Conservation (phyloP, 1,140 invertebrate species). For the Drosophila obscura region DNA sequence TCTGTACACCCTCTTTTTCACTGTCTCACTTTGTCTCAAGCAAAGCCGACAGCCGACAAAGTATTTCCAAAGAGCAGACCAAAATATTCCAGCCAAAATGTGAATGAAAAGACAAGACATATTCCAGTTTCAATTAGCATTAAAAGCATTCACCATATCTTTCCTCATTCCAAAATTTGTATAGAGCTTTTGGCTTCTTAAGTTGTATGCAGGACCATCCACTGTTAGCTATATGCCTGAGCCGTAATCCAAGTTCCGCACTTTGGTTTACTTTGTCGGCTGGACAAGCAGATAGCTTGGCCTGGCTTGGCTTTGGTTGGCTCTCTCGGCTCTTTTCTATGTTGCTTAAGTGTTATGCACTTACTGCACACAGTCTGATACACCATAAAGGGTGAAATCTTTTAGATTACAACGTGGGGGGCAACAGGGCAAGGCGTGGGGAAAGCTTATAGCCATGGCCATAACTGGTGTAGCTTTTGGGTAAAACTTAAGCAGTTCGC, state of each 20-base stretch:
- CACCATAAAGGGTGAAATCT: constrained; percentile 72
- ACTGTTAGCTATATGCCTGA: too few relatives aligned
- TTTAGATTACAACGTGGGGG: constrained; percentile 68
- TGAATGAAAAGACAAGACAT: not conserved
- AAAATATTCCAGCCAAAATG: not conserved
- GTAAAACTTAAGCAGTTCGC: constrained; percentile 75
- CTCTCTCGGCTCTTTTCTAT: constrained; percentile 53
- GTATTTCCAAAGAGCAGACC: not conserved
- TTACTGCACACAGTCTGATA: constrained; percentile 41
- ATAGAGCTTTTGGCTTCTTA: too few relatives aligned
- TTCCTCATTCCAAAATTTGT: too few relatives aligned
- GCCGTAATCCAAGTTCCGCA: constrained; percentile 4
- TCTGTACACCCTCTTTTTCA: constrained; percentile 19
- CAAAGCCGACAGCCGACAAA: constrained; percentile 62
- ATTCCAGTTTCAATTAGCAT: not conserved
- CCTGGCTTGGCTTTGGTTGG: constrained; percentile 27
- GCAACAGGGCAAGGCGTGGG: constrained; percentile 16
- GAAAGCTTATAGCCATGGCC: constrained; percentile 54
- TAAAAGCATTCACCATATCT: too few relatives aligned
- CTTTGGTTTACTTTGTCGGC: constrained; percentile 42
- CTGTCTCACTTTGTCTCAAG: constrained; percentile 38
- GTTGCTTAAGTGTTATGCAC: constrained; percentile 80
- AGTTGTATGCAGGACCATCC: not conserved
- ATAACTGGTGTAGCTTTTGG: constrained; percentile 64
- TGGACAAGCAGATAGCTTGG: constrained; percentile 28